Evolutionary conservation across 1,140 invertebrate species (phyloP), one percentile per base, ranked within the genome.

Genomic region (Apocrypta bakeri): DNA sequence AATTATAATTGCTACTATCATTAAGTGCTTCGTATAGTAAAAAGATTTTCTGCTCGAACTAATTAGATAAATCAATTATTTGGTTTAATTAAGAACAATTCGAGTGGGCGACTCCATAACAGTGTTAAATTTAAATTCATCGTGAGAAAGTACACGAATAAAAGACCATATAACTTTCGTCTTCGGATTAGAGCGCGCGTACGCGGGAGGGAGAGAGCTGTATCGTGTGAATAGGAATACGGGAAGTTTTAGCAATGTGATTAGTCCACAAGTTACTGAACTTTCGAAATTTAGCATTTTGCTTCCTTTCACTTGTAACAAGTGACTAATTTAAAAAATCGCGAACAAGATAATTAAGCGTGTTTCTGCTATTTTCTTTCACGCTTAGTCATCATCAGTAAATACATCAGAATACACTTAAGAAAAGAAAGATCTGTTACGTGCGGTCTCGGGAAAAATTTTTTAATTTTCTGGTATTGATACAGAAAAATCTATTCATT

Each of bases 171-270:
- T 27, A 66, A 66, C 64, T 66, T 66, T 29, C 64, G 64, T 27
- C 24, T 29, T 66, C 27, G 64, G 25, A 29, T 66, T 66, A 25
- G 64, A 27, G 27, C n/a, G 27, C 64, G 27, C 64, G 64, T 25
- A 24, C 12, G 63, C 63, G 7, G n/a, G n/a, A 11, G 24, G 0
- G 9, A 29, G 11, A 56, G 48, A 56, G 48, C 48, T 56, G 21
- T 40, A 73, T 31, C 31, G 56, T 64, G 31, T 14, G 27, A 77
- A 64, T 77, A 40, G 61, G 33, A 2, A n/a, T 56, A 63, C 25
- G 74, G 29, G 74, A 77, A 77, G 21, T 29, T 64, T 77, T 64
- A 33, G 29, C 56, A 77, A 77, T 77, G 29, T 25, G 29, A 63
- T 77, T 64, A 64, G 31, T 31, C 33, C 74, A 33, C 31, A 64